These are phyloP conservation scores for Ectemnius cavifrons DNA, from an alignment of 2,888 invertebrate species.

Conservation along the genomic window DNA sequence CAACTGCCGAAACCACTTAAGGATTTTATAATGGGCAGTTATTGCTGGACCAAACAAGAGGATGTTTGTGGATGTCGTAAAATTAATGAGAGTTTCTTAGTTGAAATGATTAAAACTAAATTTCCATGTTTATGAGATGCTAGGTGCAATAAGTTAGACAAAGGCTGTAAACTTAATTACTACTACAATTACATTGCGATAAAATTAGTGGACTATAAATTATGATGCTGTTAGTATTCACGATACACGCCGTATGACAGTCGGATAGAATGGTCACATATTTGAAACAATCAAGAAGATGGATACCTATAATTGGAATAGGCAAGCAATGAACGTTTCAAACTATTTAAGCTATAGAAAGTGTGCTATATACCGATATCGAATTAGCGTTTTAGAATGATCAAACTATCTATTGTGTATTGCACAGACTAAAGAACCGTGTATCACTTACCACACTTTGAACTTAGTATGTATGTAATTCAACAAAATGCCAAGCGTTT, in stretches of 20 bases:
- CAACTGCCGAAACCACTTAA: slow-evolving; percentile 37
- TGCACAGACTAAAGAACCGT: slow-evolving; percentile 36
- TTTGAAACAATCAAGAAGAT: slow-evolving; percentile 17
- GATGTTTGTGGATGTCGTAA: slow-evolving; percentile 46
- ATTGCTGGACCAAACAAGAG: slow-evolving; percentile 58
- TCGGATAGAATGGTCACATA: slow-evolving; percentile 35
- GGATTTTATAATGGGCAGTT: slow-evolving; percentile 45
- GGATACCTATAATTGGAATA: slow-evolving; percentile 37
- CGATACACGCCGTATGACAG: slow-evolving; percentile 17
- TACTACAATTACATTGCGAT: slow-evolving; percentile 28
- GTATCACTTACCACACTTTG: slow-evolving; percentile 37
- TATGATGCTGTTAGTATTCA: slow-evolving; percentile 53
- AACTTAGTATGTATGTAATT: slow-evolving; percentile 35
- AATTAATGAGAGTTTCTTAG: slow-evolving; percentile 19
- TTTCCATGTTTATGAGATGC: slow-evolving; percentile 40
- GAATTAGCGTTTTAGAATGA: slow-evolving; percentile 44
- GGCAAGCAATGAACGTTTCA: slow-evolving; percentile 17
- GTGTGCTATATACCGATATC: slow-evolving; percentile 39
- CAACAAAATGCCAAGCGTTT: slow-evolving; percentile 31
- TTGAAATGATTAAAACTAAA: slow-evolving; percentile 26
- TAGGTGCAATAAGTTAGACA: slow-evolving; percentile 52
- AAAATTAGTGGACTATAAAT: slow-evolving; percentile 56
- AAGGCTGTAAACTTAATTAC: slow-evolving; percentile 14
- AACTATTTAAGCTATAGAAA: slow-evolving; percentile 27
- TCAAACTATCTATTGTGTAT: slow-evolving; percentile 30